phyloP scores from a whole-genome alignment of 2,797 vertebrate species.

The Echiichthys vipera region DNA sequence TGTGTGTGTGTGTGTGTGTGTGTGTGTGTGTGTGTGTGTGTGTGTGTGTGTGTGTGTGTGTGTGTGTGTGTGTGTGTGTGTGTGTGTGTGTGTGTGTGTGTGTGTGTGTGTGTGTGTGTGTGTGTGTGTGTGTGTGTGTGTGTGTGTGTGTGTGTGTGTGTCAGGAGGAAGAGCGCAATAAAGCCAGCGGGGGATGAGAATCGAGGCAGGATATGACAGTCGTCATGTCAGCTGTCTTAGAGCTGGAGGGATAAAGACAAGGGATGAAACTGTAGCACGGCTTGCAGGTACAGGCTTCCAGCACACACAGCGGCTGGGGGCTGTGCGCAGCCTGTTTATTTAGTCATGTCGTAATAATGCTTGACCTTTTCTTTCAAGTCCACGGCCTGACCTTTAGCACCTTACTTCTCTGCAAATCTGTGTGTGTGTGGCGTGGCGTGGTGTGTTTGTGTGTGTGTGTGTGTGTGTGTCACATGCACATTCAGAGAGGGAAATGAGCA shows the following conservation, averaged over 20 bases:
- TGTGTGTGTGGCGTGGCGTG: conserved; percentile 27
- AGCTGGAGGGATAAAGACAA: conserved; percentile 79
- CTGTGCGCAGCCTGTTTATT: conserved; percentile 79
- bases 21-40: conserved; percentile 20
- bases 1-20: conserved; percentile 21
- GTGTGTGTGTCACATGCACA: not conserved
- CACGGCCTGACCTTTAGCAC: conserved; percentile 81
- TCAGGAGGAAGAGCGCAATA: conserved; percentile 77
- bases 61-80: conserved; percentile 27
- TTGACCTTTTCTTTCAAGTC: conserved; percentile 86
- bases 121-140: conserved; percentile 19
- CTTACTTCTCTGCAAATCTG: conserved; percentile 61
- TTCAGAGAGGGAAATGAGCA: conserved; percentile 54
- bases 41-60: conserved; percentile 27
- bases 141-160: conserved; percentile 21
- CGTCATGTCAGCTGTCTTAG: conserved; percentile 82
- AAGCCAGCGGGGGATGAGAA: conserved; percentile 80
- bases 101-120: conserved; percentile 21
- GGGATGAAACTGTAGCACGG: conserved; percentile 68
- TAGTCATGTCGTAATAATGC: conserved; percentile 86
- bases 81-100: conserved; percentile 25
- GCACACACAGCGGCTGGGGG: conserved; percentile 52
- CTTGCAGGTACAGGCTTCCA: conserved; percentile 42
- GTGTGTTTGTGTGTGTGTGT: conserved; percentile 24
- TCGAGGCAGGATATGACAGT: conserved; percentile 86